These are phyloP conservation scores for Tethya wilhelma DNA, from an alignment of 37 sponge, comb jelly and placozoan genomes.

Conservation along the genomic window DNA sequence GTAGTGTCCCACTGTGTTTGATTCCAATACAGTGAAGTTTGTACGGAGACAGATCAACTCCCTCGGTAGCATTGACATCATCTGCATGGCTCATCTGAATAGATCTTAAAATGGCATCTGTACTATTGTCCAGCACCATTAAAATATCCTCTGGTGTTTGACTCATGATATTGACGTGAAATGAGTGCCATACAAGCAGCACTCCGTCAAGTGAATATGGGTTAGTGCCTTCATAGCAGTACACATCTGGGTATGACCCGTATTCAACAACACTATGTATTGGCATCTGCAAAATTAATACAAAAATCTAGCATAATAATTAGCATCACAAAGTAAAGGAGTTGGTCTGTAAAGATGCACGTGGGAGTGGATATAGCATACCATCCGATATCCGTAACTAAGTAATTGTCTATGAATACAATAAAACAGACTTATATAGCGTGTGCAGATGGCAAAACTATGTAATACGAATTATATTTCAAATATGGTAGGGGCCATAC, in stretches of 20 bases:
- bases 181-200: neutral
- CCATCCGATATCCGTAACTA: too few relatives aligned
- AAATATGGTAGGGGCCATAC: too few relatives aligned
- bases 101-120: neutral
- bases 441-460: too few relatives aligned
- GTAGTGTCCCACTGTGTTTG: neutral
- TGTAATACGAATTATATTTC: too few relatives aligned
- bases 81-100: neutral
- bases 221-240: constrained; percentile 28
- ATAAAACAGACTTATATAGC: too few relatives aligned
- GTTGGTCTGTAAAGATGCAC: too few relatives aligned
- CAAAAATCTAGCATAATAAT: neutral
- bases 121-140: constrained; percentile 25
- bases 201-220: neutral
- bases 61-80: neutral
- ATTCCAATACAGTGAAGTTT: constrained; percentile 39
- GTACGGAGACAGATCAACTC: constrained; percentile 19
- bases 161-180: neutral
- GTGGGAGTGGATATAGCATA: too few relatives aligned
- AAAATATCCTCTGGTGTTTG: neutral
- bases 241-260: neutral
- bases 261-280: neutral
- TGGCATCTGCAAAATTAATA: constrained; percentile 5
- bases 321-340: too few relatives aligned
- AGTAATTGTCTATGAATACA: too few relatives aligned